These are phyloP conservation scores for Crotalus adamanteus DNA, from an alignment of 2,797 vertebrate genomes.

Conservation along the genomic window DNA sequence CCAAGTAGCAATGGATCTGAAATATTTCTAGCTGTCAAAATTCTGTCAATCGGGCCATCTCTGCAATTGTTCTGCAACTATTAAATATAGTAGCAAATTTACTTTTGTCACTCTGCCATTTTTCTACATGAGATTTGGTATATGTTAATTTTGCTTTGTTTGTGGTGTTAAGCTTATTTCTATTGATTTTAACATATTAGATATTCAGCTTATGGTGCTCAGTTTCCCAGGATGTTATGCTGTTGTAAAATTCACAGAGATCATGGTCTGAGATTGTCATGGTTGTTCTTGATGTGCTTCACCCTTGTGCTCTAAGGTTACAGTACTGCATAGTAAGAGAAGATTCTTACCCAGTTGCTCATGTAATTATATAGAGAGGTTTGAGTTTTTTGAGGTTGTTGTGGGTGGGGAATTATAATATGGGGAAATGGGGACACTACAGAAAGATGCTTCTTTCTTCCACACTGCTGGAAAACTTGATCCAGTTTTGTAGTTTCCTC, in stretches of 20 bases:
- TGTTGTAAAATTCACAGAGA: neutral
- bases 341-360: neutral
- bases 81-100: neutral
- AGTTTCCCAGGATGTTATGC: neutral
- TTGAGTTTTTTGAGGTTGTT: neutral
- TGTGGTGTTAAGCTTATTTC: neutral
- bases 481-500: neutral
- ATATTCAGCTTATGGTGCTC: neutral
- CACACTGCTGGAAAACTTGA: neutral
- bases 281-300: neutral
- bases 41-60: neutral
- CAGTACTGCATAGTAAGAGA: neutral
- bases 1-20: neutral
- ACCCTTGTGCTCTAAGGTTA: neutral
- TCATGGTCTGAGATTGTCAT: neutral
- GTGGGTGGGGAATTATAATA: neutral
- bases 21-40: neutral
- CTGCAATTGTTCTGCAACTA: neutral
- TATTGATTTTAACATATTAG: neutral
- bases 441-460: neutral
- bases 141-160: neutral
- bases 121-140: neutral
- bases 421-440: neutral
- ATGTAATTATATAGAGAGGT: neutral
- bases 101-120: neutral